Base-by-base conservation (phyloP, 92 coral and sea anemone species). In the Diadumene lineata region DNA sequence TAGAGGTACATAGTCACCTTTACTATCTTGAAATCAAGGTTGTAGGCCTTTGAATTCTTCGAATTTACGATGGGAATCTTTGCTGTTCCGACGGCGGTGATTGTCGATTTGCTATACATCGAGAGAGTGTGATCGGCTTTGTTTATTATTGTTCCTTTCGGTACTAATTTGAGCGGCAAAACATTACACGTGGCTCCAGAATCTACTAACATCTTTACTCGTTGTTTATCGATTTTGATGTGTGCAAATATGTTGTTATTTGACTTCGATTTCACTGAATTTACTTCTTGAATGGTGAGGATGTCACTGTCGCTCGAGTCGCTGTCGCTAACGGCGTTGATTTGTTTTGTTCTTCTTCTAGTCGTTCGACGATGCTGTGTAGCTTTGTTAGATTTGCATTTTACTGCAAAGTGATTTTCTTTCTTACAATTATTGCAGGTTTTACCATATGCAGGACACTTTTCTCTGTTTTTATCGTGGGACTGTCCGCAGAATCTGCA, bases 391-490 rank as follows among this genome's bases (percentile, higher is more conserved):
- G 50, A 30, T 15, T 72, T n/a, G 50, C 78, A 56, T 6, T 56
- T 55, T 16, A 19, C 63, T 2, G 66, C 84, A 70, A 70, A 72
- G 44, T 78, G 88, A 30, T 77, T 86, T 29, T 58, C 1, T 62
- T 86, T 77, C 25, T 74, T 55, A 50, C 78, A 85, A 16, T 29
- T 57, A 0, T 72, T 26, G 66, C 85, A 84, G 38, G 44, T 72
- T 23, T 79, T 84, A 7, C 89, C 84, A 24, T 56, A 63, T 15
- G 90, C 86, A 19, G 80, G 90, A 70, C 86, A 81, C 33, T 82
- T 86, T 3, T 43, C 64, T 72, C 72, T 86, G 21, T 64, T 69
- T 4, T 22, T 73, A 31, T 69, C 23, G 17, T 68, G 83, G 0
- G 16, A 62, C 31, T 63, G 27, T 27, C 83, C 80, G 43, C 87